phyloP scores from a whole-genome alignment of 2,797 vertebrate genomes.

The Pyrocephalus nanus region DNA sequence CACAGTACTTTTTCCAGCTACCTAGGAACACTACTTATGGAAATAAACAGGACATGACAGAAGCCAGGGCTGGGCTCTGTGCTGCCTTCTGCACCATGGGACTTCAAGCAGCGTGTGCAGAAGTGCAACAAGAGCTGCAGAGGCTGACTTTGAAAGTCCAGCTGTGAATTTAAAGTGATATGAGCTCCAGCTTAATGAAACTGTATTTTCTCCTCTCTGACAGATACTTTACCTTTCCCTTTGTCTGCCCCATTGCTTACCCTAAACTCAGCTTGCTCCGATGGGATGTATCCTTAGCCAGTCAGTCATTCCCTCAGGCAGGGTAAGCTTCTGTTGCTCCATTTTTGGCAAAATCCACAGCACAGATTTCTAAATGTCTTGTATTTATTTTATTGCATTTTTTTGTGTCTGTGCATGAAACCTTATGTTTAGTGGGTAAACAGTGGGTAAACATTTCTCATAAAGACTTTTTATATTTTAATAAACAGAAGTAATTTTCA shows the following conservation, averaged over 20 bases:
- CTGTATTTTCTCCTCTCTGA: slow-evolving; percentile 6
- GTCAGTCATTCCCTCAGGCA: slow-evolving; percentile 32
- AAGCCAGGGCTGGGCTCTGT: background rate
- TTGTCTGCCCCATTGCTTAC: slow-evolving; percentile 11
- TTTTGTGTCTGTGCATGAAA: slow-evolving; percentile 57
- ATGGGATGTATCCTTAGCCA: background rate
- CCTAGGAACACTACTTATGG: background rate
- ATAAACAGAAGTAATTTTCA: slow-evolving; percentile 62
- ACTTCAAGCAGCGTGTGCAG: background rate
- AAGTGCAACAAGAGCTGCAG: background rate
- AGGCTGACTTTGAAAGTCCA: slow-evolving; percentile 30
- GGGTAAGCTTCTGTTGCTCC: slow-evolving; percentile 48
- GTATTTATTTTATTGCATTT: slow-evolving; percentile 55
- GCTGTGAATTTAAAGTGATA: background rate
- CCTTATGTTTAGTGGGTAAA: slow-evolving; percentile 67
- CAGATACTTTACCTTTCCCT: slow-evolving; percentile 4
- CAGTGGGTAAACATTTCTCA: slow-evolving; percentile 66
- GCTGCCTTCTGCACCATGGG: background rate
- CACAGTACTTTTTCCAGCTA: background rate
- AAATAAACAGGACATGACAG: background rate
- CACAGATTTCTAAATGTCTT: slow-evolving; percentile 65
- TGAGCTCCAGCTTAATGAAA: background rate
- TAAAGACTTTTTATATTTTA: slow-evolving; percentile 59
- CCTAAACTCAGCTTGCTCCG: background rate
- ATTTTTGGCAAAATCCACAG: slow-evolving; percentile 62